phyloP scores from a whole-genome alignment of 2,797 vertebrate species.

The Sandelia bainsii region DNA sequence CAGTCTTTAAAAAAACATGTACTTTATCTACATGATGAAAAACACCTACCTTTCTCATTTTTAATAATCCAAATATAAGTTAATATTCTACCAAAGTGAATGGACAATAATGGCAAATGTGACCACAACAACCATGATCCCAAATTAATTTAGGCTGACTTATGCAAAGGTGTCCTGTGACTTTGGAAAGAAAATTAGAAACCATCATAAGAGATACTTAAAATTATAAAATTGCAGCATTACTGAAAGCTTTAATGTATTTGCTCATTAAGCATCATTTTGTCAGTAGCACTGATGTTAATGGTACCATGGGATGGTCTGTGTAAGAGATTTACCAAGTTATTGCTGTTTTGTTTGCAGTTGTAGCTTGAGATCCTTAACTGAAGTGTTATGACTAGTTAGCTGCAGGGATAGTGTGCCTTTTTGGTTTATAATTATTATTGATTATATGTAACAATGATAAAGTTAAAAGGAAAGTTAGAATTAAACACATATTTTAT shows the following conservation, averaged over 20 bases:
- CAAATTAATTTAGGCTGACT: slow-evolving; percentile 14
- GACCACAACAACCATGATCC: neutral
- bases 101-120: neutral
- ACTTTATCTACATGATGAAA: neutral
- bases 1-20: neutral
- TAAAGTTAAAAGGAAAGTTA: too few species aligned
- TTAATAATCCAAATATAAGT: neutral
- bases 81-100: neutral
- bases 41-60: neutral
- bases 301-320: neutral
- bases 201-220: neutral
- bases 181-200: slow-evolving; percentile 21
- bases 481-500: too few species aligned
- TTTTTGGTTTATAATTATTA: too few species aligned
- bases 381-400: neutral
- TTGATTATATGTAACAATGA: too few species aligned
- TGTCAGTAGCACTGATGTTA: too few species aligned
- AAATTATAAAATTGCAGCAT: neutral
- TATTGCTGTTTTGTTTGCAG: neutral
- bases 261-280: too few species aligned
- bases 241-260: slow-evolving; percentile 13
- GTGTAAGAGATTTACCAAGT: neutral
- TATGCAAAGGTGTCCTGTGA: neutral
- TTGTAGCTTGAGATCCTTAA: neutral
- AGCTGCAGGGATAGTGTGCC: neutral